Conservation (phyloP, 1,140 invertebrate genomes). For the Homarus americanus region DNA sequence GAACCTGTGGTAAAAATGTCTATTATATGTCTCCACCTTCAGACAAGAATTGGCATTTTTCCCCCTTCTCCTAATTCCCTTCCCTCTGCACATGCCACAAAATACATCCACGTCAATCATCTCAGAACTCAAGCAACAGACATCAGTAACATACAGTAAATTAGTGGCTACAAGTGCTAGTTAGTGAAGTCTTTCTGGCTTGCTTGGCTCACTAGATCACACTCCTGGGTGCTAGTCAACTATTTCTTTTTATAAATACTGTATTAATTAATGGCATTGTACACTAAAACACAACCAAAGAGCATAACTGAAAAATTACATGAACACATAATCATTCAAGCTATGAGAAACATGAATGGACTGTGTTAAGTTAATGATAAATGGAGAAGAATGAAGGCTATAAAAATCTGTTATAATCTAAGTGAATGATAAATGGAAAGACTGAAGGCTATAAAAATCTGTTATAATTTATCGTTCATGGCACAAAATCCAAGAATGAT, state of each 20-base stretch:
- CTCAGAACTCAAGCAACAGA: neutral
- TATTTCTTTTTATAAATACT: neutral
- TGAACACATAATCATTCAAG: neutral
- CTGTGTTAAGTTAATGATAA: neutral
- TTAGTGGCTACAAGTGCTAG: neutral
- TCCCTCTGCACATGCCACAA: too few relatives aligned
- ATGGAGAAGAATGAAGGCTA: neutral
- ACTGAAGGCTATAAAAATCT: neutral
- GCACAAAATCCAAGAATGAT: constrained; percentile 5
- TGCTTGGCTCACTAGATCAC: neutral
- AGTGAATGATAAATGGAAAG: neutral
- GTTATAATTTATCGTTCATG: constrained; percentile 5
- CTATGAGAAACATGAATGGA: neutral
- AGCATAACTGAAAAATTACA: neutral
- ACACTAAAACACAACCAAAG: neutral
- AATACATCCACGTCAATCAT: too few relatives aligned
- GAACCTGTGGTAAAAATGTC: too few relatives aligned
- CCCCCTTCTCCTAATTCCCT: too few relatives aligned
- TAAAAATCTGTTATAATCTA: constrained; percentile 1
- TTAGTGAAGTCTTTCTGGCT: neutral
- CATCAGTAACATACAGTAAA: neutral
- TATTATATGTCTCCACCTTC: too few relatives aligned
- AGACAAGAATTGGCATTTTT: too few relatives aligned
- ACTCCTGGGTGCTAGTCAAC: neutral
- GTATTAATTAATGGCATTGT: neutral